Conservation (phyloP, 1,140 invertebrate genomes). For the Drosophila kanapiae region DNA sequence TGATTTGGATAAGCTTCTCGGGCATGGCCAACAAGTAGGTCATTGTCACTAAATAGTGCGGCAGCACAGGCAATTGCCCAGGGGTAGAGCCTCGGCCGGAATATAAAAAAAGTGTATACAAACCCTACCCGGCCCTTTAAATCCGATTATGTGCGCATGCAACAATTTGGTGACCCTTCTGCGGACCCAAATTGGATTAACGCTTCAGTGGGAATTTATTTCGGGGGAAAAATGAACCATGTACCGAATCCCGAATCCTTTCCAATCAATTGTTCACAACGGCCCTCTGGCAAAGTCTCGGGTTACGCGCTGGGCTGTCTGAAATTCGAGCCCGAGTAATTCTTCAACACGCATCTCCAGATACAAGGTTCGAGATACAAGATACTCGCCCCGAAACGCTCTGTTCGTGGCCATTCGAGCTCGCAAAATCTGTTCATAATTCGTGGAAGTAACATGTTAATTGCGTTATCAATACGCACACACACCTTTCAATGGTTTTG, state of each 20-base stretch:
- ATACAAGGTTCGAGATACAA: constrained; percentile 59
- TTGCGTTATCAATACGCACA: constrained; percentile 73
- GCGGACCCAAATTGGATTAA: constrained; percentile 71
- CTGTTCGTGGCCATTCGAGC: constrained; percentile 29
- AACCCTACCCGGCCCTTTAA: constrained; percentile 44
- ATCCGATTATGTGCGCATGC: constrained; percentile 74
- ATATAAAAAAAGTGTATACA: background rate
- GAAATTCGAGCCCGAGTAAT: constrained; percentile 78
- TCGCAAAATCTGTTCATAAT: constrained; percentile 72
- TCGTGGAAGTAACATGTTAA: constrained; percentile 80
- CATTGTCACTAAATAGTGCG: constrained; percentile 74
- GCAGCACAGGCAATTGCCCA: constrained; percentile 64
- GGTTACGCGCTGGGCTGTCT: constrained; percentile 59
- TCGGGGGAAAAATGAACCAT: constrained; percentile 51
- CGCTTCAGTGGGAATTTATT: constrained; percentile 79
- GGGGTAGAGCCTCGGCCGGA: constrained; percentile 13
- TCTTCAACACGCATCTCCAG: constrained; percentile 58
- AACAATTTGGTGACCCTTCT: constrained; percentile 62
- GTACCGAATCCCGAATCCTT: constrained; percentile 61
- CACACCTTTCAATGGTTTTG: constrained; percentile 44
- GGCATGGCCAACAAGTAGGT: constrained; percentile 62
- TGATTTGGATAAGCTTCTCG: constrained; percentile 7
- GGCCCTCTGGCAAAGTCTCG: constrained; percentile 43
- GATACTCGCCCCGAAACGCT: constrained; percentile 23
- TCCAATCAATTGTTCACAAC: constrained; percentile 78